Evolutionary conservation across 2,888 invertebrate genomes (phyloP).

Genomic region (Lamproptera curius): DNA sequence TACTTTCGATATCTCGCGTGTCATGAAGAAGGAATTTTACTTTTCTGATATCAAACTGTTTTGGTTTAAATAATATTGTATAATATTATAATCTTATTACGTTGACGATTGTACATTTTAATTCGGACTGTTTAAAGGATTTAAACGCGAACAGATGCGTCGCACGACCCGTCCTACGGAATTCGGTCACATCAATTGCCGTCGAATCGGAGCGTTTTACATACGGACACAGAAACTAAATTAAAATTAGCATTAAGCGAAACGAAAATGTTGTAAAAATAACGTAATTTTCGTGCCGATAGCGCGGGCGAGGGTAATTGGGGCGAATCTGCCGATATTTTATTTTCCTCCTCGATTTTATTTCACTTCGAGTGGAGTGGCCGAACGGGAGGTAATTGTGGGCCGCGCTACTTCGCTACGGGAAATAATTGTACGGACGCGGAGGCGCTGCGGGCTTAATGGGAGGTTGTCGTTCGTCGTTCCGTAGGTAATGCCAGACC

Average conservation of each 20-base stretch:
- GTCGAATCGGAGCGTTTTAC: conserved; percentile 40
- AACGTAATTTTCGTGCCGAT: too few relatives aligned
- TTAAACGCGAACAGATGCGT: conserved; percentile 28
- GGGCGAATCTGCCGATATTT: conserved; percentile 60
- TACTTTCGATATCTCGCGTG: conserved; percentile 25
- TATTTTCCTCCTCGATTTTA: conserved; percentile 68
- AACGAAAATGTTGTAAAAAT: too few relatives aligned
- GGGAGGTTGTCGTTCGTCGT: conserved; percentile 61
- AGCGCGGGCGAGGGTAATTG: conserved; percentile 41
- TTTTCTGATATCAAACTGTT: too few relatives aligned
- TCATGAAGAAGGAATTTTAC: conserved; percentile 26
- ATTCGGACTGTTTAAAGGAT: conserved; percentile 34
- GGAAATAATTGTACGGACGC: conserved; percentile 74
- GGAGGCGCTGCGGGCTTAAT: conserved; percentile 73
- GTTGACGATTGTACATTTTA: conserved; percentile 45
- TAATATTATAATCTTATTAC: too few relatives aligned
- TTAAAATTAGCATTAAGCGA: too few relatives aligned
- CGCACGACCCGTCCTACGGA: conserved; percentile 23
- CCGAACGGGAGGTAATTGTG: conserved; percentile 74
- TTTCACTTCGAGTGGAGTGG: conserved; percentile 52
- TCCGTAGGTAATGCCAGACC: conserved; percentile 58
- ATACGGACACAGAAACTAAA: not conserved
- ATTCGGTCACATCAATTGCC: conserved; percentile 34
- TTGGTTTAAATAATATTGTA: too few relatives aligned
- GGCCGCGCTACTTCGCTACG: conserved; percentile 63